Conservation (phyloP, 2,888 invertebrate species). For the Pristionchus arcanus region DNA sequence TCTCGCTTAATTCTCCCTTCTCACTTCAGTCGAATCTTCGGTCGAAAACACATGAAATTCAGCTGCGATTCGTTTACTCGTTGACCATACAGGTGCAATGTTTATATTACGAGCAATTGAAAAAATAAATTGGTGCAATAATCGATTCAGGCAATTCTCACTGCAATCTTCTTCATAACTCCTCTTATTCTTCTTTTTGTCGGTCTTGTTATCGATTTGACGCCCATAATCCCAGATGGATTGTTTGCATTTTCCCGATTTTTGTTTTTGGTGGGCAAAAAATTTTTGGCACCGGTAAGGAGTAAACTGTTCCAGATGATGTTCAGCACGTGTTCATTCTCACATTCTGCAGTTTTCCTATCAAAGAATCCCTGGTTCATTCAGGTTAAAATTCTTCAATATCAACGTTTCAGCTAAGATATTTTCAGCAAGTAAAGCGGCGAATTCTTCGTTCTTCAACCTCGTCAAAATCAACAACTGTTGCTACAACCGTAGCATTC, state of each 20-base stretch:
- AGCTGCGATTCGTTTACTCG: slow-evolving; percentile 43
- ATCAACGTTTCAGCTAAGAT: background rate
- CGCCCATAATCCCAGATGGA: background rate
- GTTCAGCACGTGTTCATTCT: slow-evolving; percentile 41
- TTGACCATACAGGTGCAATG: slow-evolving; percentile 4
- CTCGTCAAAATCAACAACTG: background rate
- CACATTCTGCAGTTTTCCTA: background rate
- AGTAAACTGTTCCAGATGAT: background rate
- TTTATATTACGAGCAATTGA: background rate
- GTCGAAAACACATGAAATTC: background rate
- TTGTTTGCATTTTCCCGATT: background rate
- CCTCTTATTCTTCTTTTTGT: background rate
- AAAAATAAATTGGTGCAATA: background rate
- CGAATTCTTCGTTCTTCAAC: background rate
- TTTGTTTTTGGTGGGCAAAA: background rate
- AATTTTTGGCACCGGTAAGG: too few relatives aligned
- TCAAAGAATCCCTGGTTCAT: slow-evolving; percentile 24
- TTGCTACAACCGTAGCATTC: background rate
- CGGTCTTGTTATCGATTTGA: background rate
- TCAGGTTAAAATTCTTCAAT: background rate
- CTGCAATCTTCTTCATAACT: slow-evolving; percentile 19
- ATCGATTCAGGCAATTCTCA: background rate
- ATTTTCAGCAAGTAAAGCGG: background rate
- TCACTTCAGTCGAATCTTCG: background rate
- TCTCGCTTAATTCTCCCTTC: background rate